Conservation (phyloP, 2,888 invertebrate genomes). For the Drosophila ezoana region DNA sequence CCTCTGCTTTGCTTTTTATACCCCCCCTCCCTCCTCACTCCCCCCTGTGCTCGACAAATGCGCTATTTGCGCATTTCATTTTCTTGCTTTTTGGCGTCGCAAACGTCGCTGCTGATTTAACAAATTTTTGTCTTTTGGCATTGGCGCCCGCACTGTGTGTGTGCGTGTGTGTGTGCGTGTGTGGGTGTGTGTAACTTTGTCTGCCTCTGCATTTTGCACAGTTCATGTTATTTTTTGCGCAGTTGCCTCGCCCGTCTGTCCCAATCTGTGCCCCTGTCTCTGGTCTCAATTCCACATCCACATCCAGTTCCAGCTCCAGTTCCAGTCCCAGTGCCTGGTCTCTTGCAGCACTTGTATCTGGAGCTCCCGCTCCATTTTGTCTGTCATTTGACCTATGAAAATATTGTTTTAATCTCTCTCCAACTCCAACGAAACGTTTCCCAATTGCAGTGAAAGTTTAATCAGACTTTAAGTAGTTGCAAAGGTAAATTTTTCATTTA, state of each 20-base stretch:
- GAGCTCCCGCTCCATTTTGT: slow-evolving; percentile 51
- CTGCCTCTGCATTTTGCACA: slow-evolving; percentile 65
- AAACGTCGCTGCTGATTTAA: slow-evolving; percentile 68
- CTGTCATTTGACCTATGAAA: slow-evolving; percentile 76
- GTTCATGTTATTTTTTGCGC: slow-evolving; percentile 73
- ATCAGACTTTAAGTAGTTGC: slow-evolving; percentile 36
- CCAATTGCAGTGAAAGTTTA: slow-evolving; percentile 60
- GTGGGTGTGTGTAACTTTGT: slow-evolving; percentile 34
- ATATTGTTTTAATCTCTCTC: slow-evolving; percentile 71
- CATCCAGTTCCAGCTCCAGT: not conserved
- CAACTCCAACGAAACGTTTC: slow-evolving; percentile 34
- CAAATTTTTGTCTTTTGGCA: slow-evolving; percentile 70
- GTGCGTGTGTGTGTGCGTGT: slow-evolving; percentile 33
- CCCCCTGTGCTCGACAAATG: not conserved
- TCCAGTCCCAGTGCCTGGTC: slow-evolving; percentile 9
- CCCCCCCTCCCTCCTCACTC: too few species aligned
- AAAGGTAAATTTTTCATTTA: slow-evolving; percentile 11
- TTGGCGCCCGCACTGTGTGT: slow-evolving; percentile 55
- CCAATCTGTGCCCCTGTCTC: slow-evolving; percentile 40
- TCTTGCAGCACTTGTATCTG: slow-evolving; percentile 40
- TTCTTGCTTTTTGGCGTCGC: slow-evolving; percentile 26
- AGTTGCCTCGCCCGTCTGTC: slow-evolving; percentile 73
- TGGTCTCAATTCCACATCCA: slow-evolving; percentile 1
- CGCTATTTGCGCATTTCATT: slow-evolving; percentile 55
- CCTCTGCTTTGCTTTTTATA: slow-evolving; percentile 14